A percentile compares a stretch with the other conserved stretches of the same genome.
phyloP scores from a whole-genome alignment of 1,140 invertebrate genomes.

The Eurosta solidaginis region DNA sequence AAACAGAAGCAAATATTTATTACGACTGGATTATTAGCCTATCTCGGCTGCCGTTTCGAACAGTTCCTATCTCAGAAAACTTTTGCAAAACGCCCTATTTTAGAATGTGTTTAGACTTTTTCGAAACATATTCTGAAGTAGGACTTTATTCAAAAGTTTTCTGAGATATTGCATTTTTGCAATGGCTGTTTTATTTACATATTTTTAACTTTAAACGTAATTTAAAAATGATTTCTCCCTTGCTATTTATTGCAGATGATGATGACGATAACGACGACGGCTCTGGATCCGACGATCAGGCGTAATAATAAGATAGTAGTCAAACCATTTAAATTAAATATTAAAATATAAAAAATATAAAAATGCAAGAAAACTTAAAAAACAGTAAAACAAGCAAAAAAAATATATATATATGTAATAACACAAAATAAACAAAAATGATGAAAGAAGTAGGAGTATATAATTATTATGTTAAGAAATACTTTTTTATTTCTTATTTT shows the following conservation, averaged over 20 bases:
- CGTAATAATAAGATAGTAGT: constrained; percentile 59
- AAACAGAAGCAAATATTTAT: neutral
- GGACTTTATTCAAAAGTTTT: too few relatives aligned
- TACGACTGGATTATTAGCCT: too few relatives aligned
- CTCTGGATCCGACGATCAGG: constrained; percentile 57
- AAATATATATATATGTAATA: neutral
- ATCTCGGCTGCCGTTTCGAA: too few relatives aligned
- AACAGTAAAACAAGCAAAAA: constrained; percentile 39
- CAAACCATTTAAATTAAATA: constrained; percentile 40
- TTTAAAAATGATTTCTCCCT: neutral
- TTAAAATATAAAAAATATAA: constrained; percentile 45
- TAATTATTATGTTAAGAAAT: constrained; percentile 39
- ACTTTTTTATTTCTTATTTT: constrained; percentile 59
- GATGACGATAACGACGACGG: constrained; percentile 58
- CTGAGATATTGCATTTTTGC: neutral
- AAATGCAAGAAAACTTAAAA: constrained; percentile 43
- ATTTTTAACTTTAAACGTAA: neutral
- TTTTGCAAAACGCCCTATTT: too few relatives aligned
- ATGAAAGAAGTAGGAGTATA: constrained; percentile 3
- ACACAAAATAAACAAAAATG: constrained; percentile 15
- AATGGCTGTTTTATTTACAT: neutral
- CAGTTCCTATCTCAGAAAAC: too few relatives aligned
- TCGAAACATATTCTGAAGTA: too few relatives aligned
- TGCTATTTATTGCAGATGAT: constrained; percentile 46
- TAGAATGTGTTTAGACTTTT: too few relatives aligned